Percentiles rank a stretch among this genome's conserved stretches.
phyloP scores from a whole-genome alignment of 2,888 invertebrate species.

The Koerneria pararmatus region DNA sequence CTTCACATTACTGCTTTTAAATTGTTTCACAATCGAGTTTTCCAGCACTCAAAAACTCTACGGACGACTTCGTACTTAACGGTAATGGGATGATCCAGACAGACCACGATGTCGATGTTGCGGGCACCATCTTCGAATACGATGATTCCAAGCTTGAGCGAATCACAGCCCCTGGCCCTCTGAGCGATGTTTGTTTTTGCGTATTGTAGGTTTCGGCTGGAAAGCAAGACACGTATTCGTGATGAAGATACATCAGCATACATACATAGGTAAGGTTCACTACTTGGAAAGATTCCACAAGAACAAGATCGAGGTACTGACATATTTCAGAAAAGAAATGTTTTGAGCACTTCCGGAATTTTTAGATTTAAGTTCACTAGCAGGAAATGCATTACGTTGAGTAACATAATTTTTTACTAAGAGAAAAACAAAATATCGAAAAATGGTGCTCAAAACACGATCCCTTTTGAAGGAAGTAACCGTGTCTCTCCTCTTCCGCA shows the following conservation, averaged over 20 bases:
- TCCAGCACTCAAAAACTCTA: conserved; percentile 76
- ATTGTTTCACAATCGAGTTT: conserved; percentile 19
- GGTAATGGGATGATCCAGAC: conserved; percentile 80
- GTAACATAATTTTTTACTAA: no score
- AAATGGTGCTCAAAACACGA: neutral
- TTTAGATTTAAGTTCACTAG: no score
- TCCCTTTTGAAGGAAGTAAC: conserved; percentile 37
- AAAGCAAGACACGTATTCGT: neutral
- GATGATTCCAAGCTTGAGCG: conserved; percentile 79
- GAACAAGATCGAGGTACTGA: no score
- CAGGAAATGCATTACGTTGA: no score
- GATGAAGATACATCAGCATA: no score
- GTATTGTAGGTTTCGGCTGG: conserved; percentile 61
- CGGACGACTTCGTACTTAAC: conserved; percentile 83
- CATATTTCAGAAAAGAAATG: neutral
- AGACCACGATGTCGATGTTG: conserved; percentile 66
- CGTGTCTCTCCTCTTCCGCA: conserved; percentile 72
- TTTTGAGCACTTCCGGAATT: neutral
- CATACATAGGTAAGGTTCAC: no score
- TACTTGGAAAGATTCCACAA: no score
- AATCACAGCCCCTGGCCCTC: conserved; percentile 79
- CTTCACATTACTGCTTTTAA: no score
- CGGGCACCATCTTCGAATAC: conserved; percentile 82
- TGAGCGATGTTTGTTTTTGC: conserved; percentile 70
- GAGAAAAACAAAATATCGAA: no score